Base-by-base conservation (phyloP, 2,797 vertebrate species). In the Sebastes cheni region DNA sequence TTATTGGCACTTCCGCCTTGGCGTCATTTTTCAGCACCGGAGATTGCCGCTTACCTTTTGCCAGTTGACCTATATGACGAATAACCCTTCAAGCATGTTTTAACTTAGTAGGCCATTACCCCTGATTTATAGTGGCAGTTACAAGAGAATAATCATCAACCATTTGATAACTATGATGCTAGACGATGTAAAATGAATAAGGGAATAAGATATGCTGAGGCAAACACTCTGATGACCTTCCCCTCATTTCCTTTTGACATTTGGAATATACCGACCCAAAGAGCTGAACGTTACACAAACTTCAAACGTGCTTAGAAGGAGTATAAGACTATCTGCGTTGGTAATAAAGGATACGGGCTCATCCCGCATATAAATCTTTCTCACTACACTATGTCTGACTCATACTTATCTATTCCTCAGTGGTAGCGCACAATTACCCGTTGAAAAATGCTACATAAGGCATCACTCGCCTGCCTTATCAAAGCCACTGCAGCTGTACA, bases 401-500 rank as follows among this genome's bases (percentile, higher is more conserved):
- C 72, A 22, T 75, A 79, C 81, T 89, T 91, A 89, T 90, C 90
- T 83, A 77, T 88, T 89, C 90, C 88, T 88, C 85, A 71, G 86
- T 36, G 75, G 86, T 78, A 87, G 34, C 6, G 11, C 72, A 91
- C 92, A 93, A 93, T 92, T 92, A 90, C 70, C 72, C 54, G n/a
- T 82, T 86, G 82, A 91, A 88, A 90, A 92, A 85, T 86, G 82
- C 87, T 75, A 81, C 79, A 83, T 78, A 87, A 86, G 84, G 85
- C 89, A 77, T 86, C 83, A 67, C 61, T 87, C 50, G 66, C 73
- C 68, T 46, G 78, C 46, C 88, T 93, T 92, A 91, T 93, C 92
- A 89, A 91, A 92, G 83, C 64, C 75, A 46, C 71, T 20, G 77
- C 91, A 94, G 93, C 91, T 90, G 91, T 76, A 86, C 71, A 36